Base-by-base conservation (phyloP, 2,113 vertebrate genomes). In the Esox niger region DNA sequence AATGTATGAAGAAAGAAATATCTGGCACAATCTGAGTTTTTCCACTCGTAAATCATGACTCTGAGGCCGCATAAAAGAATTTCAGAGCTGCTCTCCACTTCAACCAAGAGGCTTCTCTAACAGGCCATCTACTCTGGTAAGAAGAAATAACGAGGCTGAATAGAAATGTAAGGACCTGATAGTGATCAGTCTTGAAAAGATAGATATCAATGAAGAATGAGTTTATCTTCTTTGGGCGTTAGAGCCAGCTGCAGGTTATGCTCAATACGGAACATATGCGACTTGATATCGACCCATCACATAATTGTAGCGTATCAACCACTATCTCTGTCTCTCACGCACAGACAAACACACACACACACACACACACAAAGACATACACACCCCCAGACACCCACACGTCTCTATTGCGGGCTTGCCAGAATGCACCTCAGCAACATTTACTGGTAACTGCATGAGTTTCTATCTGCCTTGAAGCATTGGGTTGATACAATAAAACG, bases 81-180 rank as follows among this genome's bases (percentile, higher is more conserved):
- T 62, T 63, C 26, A 80, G 64, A 56, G 69, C 29, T 73, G 35
- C 71, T 78, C 62, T 77, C 46, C 59, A 62, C 75, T 80, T 52
- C 71, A 61, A 62, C 68, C 66, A 4, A 43, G 17, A 11, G 35
- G 20, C 30, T 30, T 59, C 26, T 60, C 29, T 64, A 79, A 76
- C 62, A 82, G 74, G 69, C 58, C 49, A 74, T 80, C 66, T 72
- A 73, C 74, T 26, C 67, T 77, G 68, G 77, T 81, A 79, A 73
- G 61, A 77, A 77, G 70, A 20, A 78, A 66, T n/a, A 75, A 82
- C 78, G 54, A 87, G 79, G 69, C 68, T 77, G 66, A 59, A 64
- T 55, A 70, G 56, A 23, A 59, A 68, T 84, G 83, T 87, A 80
- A 57, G 88, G 87, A 90, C 88, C 82, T 86, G 88, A 89, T 82